A percentile compares a stretch with the other conserved stretches of the same genome.
phyloP scores from a whole-genome alignment of 2,113 vertebrate species.

The Podarcis cretensis region DNA sequence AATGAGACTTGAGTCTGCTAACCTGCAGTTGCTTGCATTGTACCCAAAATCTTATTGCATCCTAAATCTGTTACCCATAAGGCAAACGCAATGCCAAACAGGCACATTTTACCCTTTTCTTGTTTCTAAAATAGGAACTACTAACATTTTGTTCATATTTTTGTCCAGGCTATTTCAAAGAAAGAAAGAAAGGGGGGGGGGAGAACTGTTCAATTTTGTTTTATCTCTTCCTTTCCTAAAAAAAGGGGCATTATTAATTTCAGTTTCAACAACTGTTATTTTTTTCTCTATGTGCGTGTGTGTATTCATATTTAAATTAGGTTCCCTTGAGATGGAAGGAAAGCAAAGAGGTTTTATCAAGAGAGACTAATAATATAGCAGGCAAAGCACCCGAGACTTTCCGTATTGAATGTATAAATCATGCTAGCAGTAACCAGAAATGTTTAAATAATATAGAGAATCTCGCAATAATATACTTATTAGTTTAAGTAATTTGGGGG shows the following conservation, averaged over 20 bases:
- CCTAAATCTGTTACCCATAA: not conserved
- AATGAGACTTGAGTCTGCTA: not conserved
- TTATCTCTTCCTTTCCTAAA: not conserved
- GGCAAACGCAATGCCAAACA: not conserved
- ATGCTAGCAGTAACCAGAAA: constrained; percentile 58
- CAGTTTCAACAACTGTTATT: constrained; percentile 60
- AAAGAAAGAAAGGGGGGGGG: not conserved
- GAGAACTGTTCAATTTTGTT: not conserved
- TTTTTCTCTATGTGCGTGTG: constrained; percentile 60
- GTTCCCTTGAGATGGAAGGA: constrained; percentile 75
- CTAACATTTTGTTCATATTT: constrained; percentile 24
- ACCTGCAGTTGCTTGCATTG: not conserved
- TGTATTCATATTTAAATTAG: constrained; percentile 80
- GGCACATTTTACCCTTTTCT: not conserved
- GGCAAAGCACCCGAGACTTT: constrained; percentile 69
- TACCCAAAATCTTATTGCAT: not conserved
- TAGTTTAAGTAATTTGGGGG: constrained; percentile 53
- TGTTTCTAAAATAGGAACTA: constrained; percentile 33
- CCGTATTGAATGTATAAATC: constrained; percentile 70
- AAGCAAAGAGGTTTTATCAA: constrained; percentile 74
- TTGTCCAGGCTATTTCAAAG: not conserved
- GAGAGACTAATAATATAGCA: constrained; percentile 75
- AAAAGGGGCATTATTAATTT: constrained; percentile 63
- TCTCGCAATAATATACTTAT: constrained; percentile 54
- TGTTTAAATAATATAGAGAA: constrained; percentile 58